A percentile compares a stretch with the other conserved stretches of the same genome.
Evolutionary conservation across 1,140 invertebrate genomes (phyloP).

Genomic region (Tetramorium alpestre): DNA sequence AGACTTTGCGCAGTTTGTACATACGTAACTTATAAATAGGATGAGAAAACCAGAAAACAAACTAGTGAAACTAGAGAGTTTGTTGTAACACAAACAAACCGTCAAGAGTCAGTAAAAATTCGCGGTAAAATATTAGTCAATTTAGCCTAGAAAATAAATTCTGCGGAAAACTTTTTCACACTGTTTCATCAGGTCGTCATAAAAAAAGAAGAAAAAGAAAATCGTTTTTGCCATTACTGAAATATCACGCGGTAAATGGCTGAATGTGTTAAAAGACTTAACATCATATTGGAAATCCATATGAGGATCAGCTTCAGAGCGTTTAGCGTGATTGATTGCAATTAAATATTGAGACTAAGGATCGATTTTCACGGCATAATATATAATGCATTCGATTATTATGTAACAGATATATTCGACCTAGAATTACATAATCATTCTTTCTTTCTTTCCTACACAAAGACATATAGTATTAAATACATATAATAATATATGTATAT

Average conservation of each 20-base stretch:
- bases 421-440: neutral
- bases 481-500: no score
- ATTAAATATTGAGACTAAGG: slow-evolving; percentile 42
- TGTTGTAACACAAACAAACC: slow-evolving; percentile 38
- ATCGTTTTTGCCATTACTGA: slow-evolving; percentile 13
- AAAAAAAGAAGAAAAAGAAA: neutral
- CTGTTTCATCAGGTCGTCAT: neutral
- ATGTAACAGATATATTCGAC: neutral
- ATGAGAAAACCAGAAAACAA: slow-evolving; percentile 24
- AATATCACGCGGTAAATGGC: neutral
- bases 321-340: slow-evolving; percentile 45
- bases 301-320: neutral
- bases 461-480: neutral
- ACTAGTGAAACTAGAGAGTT: neutral
- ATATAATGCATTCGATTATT: neutral
- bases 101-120: slow-evolving; percentile 4
- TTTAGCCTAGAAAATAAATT: slow-evolving; percentile 33
- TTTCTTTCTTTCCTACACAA: neutral
- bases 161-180: slow-evolving; percentile 10
- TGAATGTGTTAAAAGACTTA: slow-evolving; percentile 26
- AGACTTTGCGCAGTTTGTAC: neutral
- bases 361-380: neutral
- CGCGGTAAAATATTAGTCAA: slow-evolving; percentile 36
- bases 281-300: slow-evolving; percentile 46
- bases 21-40: neutral